Evolutionary conservation across 2,113 vertebrate species (phyloP).

Genomic region (Lanius ludovicianus): DNA sequence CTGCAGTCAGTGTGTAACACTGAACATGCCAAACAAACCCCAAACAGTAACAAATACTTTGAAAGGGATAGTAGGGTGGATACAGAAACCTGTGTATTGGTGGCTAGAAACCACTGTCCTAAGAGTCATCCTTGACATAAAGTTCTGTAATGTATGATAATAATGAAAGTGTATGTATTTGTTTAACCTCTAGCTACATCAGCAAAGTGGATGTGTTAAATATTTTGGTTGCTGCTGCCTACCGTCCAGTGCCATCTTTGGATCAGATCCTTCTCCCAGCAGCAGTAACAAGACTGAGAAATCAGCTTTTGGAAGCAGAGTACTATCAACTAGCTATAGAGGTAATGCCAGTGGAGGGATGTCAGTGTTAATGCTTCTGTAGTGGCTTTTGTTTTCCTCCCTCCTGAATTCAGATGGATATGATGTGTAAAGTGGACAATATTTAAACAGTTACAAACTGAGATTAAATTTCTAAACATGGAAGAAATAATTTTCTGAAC

Average conservation of each 20-base stretch:
- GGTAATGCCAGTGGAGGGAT: slow-evolving; percentile 64
- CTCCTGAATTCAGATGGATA: not conserved
- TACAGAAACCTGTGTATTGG: not conserved
- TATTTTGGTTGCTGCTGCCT: slow-evolving; percentile 91
- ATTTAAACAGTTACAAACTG: not conserved
- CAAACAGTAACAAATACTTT: not conserved
- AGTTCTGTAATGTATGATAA: not conserved
- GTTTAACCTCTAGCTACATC: slow-evolving; percentile 83
- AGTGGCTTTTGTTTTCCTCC: not conserved
- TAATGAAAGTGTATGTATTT: not conserved
- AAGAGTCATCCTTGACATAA: not conserved
- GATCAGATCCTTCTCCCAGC: slow-evolving; percentile 90
- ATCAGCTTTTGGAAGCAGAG: slow-evolving; percentile 92
- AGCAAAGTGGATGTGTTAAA: slow-evolving; percentile 96
- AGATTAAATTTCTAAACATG: not conserved
- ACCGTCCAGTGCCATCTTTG: slow-evolving; percentile 90
- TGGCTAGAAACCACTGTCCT: not conserved
- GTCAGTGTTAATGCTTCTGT: not conserved
- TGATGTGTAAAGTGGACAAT: not conserved
- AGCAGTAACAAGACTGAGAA: slow-evolving; percentile 88
- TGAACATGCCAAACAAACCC: not conserved
- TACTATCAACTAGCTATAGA: slow-evolving; percentile 94
- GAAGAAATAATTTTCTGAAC: not conserved
- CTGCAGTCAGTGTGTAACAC: not conserved
- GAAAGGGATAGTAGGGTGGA: not conserved